These are phyloP conservation scores for Xerus inauris DNA, from an alignment of 2,113 vertebrate genomes.

Conservation along the genomic window DNA sequence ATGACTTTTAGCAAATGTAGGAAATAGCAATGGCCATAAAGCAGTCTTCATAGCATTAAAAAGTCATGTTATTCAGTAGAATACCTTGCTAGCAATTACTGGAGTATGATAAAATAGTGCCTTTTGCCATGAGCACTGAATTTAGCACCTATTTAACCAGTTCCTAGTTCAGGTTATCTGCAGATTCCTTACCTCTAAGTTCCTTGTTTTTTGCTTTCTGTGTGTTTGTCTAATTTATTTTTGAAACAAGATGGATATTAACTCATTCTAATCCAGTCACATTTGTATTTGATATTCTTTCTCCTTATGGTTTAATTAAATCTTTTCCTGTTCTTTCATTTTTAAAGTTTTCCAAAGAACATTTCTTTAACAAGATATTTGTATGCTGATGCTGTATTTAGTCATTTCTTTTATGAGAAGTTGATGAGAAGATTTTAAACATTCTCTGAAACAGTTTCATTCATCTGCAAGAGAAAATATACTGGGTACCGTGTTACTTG, in stretches of 20 bases:
- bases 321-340: not conserved
- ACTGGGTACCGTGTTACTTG: constrained; percentile 76
- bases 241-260: not conserved
- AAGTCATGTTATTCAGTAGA: not conserved
- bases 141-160: not conserved
- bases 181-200: not conserved
- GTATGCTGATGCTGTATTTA: not conserved
- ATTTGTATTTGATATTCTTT: not conserved
- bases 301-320: not conserved
- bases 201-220: not conserved
- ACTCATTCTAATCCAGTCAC: not conserved
- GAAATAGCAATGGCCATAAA: not conserved
- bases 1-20: not conserved
- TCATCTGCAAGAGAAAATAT: constrained; percentile 70
- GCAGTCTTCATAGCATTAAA: not conserved
- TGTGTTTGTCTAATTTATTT: not conserved
- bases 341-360: not conserved
- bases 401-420: constrained; percentile 28
- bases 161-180: not conserved
- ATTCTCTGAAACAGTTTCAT: constrained; percentile 72
- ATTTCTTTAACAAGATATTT: not conserved
- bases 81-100: not conserved
- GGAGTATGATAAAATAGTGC: not conserved
- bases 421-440: constrained; percentile 73
- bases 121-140: not conserved